Conservation (phyloP, 64 coral and sea anemone species). For the Platygyra sinensis region DNA sequence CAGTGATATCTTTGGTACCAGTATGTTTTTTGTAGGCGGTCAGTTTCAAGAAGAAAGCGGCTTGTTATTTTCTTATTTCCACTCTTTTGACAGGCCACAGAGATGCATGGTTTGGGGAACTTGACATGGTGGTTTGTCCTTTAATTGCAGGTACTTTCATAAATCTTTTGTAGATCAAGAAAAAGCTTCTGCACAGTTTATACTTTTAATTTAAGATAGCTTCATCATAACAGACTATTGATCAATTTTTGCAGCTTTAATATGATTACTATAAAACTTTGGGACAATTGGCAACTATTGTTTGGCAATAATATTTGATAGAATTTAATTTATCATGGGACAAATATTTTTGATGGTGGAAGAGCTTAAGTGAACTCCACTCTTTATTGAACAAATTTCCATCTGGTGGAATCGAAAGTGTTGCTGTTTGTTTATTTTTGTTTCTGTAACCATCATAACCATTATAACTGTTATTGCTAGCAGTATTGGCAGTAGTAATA, state of each 20-base stretch:
- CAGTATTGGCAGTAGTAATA: neutral
- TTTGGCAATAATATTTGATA: constrained; percentile 4
- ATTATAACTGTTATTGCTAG: constrained; percentile 14
- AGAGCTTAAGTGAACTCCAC: neutral
- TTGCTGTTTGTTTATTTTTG: neutral
- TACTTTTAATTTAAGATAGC: neutral
- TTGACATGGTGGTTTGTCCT: constrained; percentile 22
- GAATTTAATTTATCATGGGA: constrained; percentile 21
- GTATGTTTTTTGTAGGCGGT: no score
- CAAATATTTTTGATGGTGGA: neutral
- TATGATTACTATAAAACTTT: no score
- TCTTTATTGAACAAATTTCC: no score
- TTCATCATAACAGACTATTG: neutral
- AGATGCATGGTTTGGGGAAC: constrained; percentile 10
- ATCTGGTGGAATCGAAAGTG: no score
- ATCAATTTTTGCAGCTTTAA: no score
- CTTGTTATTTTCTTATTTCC: neutral
- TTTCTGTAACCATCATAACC: constrained; percentile 3
- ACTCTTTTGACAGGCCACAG: constrained; percentile 22
- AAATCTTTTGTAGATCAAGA: neutral
- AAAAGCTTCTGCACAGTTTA: neutral
- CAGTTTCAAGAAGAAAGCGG: no score
- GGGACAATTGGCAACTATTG: neutral
- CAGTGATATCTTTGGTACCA: no score
- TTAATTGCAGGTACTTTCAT: neutral